Percentiles rank a stretch among this genome's conserved stretches.
phyloP scores from a whole-genome alignment of 35 echinoderm and acorn worm species.

The Apostichopus japonicus region DNA sequence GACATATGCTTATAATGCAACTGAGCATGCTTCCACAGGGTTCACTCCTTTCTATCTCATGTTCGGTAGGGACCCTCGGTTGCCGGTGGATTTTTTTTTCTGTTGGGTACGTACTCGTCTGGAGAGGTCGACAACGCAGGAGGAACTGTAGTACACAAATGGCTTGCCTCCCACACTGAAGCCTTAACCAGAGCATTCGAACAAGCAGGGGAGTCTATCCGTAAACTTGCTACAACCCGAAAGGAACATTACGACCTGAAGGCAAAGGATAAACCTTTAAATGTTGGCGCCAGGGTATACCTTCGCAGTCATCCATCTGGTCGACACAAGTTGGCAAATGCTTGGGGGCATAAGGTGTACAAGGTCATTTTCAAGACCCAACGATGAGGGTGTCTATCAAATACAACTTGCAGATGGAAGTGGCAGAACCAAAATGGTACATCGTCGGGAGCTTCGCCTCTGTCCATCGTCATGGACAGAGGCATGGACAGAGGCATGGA shows the following conservation, averaged over 20 bases:
- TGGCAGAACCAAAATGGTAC: background rate
- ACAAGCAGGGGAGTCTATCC: constrained; percentile 32
- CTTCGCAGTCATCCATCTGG: background rate
- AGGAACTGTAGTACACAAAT: background rate
- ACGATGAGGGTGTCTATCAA: background rate
- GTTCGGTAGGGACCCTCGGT: too few relatives aligned
- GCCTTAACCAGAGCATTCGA: background rate
- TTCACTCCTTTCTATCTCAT: too few relatives aligned
- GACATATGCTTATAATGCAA: too few relatives aligned
- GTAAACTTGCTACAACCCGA: background rate
- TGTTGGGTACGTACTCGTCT: background rate
- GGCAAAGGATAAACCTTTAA: background rate
- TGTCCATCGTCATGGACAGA: background rate
- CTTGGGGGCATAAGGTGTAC: background rate
- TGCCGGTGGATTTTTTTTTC: constrained; percentile 48
- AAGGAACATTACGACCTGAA: constrained; percentile 8
- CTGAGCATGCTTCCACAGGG: too few relatives aligned
- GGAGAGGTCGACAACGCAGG: background rate
- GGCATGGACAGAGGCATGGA: background rate
- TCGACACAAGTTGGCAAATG: background rate
- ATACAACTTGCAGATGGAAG: background rate
- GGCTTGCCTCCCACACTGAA: background rate
- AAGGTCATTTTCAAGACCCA: background rate
- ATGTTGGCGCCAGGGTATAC: background rate
- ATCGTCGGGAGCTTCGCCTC: background rate